Conservation (phyloP, 2,888 invertebrate genomes). For the Lasiommata megera region DNA sequence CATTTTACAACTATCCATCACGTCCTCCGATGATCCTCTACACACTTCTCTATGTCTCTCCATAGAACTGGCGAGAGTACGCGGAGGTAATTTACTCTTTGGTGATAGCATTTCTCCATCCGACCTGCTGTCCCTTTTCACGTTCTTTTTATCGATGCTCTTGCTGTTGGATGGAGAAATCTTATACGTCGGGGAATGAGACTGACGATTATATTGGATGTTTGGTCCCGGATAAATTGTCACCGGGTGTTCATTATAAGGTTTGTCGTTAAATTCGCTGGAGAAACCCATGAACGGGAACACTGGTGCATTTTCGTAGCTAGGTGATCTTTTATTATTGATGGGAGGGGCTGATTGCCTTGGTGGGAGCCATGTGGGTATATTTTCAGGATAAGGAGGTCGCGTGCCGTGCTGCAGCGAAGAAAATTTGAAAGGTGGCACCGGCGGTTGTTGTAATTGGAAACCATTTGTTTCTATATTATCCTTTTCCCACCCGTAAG, state of each 20-base stretch:
- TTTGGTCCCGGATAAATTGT: slow-evolving; percentile 84
- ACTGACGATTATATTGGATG: slow-evolving; percentile 59
- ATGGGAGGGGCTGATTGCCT: slow-evolving; percentile 47
- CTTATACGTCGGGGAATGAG: slow-evolving; percentile 70
- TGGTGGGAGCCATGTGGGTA: slow-evolving; percentile 71
- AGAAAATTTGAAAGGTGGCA: slow-evolving; percentile 84
- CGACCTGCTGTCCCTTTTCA: slow-evolving; percentile 63
- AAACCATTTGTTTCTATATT: slow-evolving; percentile 61
- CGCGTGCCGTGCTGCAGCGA: slow-evolving; percentile 84
- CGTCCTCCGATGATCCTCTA: slow-evolving; percentile 81
- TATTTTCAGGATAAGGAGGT: slow-evolving; percentile 56
- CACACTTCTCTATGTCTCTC: slow-evolving; percentile 91
- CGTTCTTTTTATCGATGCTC: slow-evolving; percentile 56
- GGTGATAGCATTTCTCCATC: slow-evolving; percentile 74
- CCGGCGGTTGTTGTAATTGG: slow-evolving; percentile 79
- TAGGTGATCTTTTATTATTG: slow-evolving; percentile 65
- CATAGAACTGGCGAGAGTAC: slow-evolving; percentile 86
- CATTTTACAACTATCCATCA: slow-evolving; percentile 58
- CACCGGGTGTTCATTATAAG: slow-evolving; percentile 84
- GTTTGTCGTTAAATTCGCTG: slow-evolving; percentile 73
- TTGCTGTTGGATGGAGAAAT: slow-evolving; percentile 69
- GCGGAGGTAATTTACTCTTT: slow-evolving; percentile 83
- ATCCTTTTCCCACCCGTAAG: slow-evolving; percentile 87
- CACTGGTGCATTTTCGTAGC: slow-evolving; percentile 65
- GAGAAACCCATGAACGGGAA: slow-evolving; percentile 78